Evolutionary conservation across 2,888 invertebrate genomes (phyloP).

Genomic region (Ceriagrion tenellum): DNA sequence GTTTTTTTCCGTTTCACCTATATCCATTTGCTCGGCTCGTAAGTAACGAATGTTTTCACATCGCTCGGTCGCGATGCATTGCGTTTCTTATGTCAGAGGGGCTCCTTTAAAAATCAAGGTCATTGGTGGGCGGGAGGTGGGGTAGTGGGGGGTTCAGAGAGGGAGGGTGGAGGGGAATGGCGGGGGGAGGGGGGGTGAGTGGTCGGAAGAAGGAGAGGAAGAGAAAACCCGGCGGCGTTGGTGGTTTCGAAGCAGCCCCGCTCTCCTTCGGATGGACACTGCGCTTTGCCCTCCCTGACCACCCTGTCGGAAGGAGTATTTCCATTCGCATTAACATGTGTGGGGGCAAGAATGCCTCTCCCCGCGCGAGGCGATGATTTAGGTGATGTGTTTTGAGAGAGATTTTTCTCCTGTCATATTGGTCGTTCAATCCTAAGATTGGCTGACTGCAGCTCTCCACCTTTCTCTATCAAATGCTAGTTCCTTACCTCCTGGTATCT

Average conservation of each 20-base stretch:
- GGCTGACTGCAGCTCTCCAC: too few relatives aligned
- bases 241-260: neutral
- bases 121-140: neutral
- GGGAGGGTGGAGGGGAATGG: neutral
- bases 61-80: slow-evolving; percentile 6
- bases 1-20: neutral
- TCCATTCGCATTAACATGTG: neutral
- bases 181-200: neutral
- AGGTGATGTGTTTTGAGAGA: too few relatives aligned
- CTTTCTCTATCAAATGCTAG: too few relatives aligned
- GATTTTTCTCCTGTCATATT: too few relatives aligned
- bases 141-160: too few relatives aligned
- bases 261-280: neutral
- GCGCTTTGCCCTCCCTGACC: neutral
- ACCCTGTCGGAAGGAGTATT: neutral
- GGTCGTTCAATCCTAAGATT: too few relatives aligned
- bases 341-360: too few relatives aligned
- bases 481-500: too few relatives aligned
- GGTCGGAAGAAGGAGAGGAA: neutral
- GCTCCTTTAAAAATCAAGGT: slow-evolving; percentile 29
- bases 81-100: slow-evolving; percentile 34
- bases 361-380: too few relatives aligned
- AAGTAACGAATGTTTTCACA: slow-evolving; percentile 19
- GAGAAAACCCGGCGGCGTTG: neutral
- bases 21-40: neutral